A percentile compares a stretch with the other conserved stretches of the same genome.
Evolutionary conservation across 92 coral and sea anemone species (phyloP).

Genomic region (Bergia puertoricense): DNA sequence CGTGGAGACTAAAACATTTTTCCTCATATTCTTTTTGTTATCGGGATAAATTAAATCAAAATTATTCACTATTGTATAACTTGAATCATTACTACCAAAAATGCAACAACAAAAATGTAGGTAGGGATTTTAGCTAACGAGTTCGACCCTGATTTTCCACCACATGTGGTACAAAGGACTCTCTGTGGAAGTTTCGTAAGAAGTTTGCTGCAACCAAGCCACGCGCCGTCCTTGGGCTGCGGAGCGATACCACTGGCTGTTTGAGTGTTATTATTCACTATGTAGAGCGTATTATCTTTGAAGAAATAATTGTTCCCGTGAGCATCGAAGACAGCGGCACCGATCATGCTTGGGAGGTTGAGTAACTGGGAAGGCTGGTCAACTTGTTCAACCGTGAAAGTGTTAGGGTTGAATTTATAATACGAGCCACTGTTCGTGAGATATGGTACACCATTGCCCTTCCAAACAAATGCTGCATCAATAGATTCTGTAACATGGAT

Average conservation of each 20-base stretch:
- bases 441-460: neutral
- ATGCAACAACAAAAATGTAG: neutral
- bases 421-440: neutral
- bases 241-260: neutral
- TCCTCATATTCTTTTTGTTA: neutral
- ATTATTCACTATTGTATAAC: neutral
- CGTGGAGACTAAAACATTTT: no score
- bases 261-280: neutral
- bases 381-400: neutral
- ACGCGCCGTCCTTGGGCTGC: neutral
- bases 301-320: conserved; percentile 19
- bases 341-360: neutral
- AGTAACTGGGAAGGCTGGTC: neutral
- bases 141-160: neutral
- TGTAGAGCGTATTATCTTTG: neutral
- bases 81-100: neutral
- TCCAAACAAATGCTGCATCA: conserved; percentile 19
- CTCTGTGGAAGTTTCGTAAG: neutral
- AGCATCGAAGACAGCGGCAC: conserved; percentile 18
- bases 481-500: neutral
- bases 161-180: neutral
- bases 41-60: neutral
- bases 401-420: neutral
- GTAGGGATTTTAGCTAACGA: neutral
- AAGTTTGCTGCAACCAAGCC: neutral